These are phyloP conservation scores for Tringa solitaria DNA, from an alignment of 2,113 vertebrate species.

Conservation along the genomic window DNA sequence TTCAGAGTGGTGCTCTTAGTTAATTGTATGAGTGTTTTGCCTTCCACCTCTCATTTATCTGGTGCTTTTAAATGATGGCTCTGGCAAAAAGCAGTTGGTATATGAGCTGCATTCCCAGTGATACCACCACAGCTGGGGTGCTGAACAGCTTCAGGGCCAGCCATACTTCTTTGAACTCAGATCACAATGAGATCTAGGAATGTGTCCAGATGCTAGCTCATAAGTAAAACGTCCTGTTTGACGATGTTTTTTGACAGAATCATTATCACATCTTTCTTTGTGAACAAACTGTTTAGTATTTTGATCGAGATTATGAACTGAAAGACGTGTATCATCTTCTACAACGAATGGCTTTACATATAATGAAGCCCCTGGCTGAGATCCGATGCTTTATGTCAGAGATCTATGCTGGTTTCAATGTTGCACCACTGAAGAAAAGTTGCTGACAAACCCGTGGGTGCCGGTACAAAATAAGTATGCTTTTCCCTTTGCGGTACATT, in stretches of 20 bases:
- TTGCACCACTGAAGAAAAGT: neutral
- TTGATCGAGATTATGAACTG: neutral
- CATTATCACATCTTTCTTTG: neutral
- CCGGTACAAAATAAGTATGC: neutral
- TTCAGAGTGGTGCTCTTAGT: neutral
- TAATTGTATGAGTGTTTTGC: neutral
- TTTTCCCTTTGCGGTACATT: fast-evolving
- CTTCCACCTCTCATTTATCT: neutral
- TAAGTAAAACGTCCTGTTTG: neutral
- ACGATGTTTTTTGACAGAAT: neutral
- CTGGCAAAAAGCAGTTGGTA: neutral
- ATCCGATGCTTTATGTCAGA: neutral
- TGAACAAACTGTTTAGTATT: neutral
- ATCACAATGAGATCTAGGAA: neutral
- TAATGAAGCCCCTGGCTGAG: neutral
- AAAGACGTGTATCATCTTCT: neutral
- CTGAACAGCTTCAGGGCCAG: neutral
- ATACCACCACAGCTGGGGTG: neutral
- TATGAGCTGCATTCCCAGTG: neutral
- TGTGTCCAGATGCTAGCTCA: neutral
- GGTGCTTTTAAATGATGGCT: neutral
- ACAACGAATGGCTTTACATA: neutral
- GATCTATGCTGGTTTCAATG: fast-evolving
- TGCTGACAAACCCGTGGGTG: neutral
- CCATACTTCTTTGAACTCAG: neutral